A percentile compares a stretch with the other conserved stretches of the same genome.
Evolutionary conservation across 2,888 invertebrate genomes (phyloP).

Genomic region (Allacma fusca): DNA sequence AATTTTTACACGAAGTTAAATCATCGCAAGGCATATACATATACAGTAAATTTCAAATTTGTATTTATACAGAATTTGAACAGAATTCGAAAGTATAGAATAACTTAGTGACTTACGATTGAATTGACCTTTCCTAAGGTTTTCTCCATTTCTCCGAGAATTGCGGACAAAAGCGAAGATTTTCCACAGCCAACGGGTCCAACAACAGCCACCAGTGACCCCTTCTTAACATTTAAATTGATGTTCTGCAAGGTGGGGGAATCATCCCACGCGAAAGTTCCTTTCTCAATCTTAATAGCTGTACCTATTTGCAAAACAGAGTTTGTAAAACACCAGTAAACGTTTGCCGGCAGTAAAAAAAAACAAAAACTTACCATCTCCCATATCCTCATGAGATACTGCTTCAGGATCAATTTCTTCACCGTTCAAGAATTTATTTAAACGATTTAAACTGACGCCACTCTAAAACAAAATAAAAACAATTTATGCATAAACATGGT

Average conservation of each 20-base stretch:
- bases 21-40: too few species aligned
- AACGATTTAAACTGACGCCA: slow-evolving; percentile 86
- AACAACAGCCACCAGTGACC: slow-evolving; percentile 81
- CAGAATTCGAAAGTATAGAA: too few species aligned
- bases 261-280: slow-evolving; percentile 85
- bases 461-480: slow-evolving; percentile 66
- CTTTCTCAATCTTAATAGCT: slow-evolving; percentile 83
- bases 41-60: too few species aligned
- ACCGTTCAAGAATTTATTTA: slow-evolving; percentile 90
- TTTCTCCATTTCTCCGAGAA: slow-evolving; percentile 66
- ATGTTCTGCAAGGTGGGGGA: slow-evolving; percentile 69
- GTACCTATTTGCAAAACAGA: slow-evolving; percentile 62
- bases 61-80: too few species aligned
- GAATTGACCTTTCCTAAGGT: slow-evolving; percentile 41
- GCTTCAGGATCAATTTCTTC: slow-evolving; percentile 85
- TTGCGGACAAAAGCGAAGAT: slow-evolving; percentile 68
- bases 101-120: slow-evolving; percentile 22
- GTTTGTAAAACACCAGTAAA: too few species aligned
- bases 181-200: slow-evolving; percentile 90
- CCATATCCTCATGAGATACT: slow-evolving; percentile 77
- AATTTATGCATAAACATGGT: neutral
- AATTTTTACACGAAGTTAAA: slow-evolving; percentile 70
- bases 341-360: too few species aligned
- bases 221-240: slow-evolving; percentile 74
- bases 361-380: slow-evolving; percentile 72